A percentile compares a stretch with the other conserved stretches of the same genome.
phyloP scores from a whole-genome alignment of 35 echinoderm and acorn worm species.

The Acanthaster planci region DNA sequence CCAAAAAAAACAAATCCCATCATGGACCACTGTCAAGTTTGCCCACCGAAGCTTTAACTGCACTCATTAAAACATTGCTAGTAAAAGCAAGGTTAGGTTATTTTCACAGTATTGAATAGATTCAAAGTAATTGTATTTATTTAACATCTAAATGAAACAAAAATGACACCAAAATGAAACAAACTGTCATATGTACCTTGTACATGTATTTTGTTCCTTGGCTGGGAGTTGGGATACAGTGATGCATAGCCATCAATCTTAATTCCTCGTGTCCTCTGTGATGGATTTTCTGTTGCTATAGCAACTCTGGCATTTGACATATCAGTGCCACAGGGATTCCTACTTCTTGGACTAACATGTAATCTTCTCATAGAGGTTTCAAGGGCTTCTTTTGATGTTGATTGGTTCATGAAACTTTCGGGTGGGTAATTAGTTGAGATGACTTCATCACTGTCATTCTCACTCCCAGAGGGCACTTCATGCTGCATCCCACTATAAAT shows the following conservation, averaged over 20 bases:
- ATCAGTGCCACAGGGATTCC: neutral
- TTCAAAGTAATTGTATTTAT: too few relatives aligned
- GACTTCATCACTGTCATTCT: neutral
- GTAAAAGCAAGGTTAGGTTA: too few relatives aligned
- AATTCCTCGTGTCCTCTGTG: neutral
- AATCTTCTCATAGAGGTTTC: neutral
- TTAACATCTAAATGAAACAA: too few relatives aligned
- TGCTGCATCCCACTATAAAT: neutral
- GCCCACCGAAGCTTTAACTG: too few relatives aligned
- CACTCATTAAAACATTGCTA: too few relatives aligned
- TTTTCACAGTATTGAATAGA: too few relatives aligned
- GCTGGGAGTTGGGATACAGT: neutral
- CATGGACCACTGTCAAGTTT: too few relatives aligned
- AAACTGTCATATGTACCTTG: too few relatives aligned
- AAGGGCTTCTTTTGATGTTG: neutral
- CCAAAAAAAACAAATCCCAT: too few relatives aligned
- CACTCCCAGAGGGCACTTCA: neutral
- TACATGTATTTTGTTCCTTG: neutral
- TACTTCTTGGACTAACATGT: neutral
- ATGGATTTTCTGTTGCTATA: neutral
- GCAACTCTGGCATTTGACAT: neutral
- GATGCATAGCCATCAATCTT: conserved; percentile 26
- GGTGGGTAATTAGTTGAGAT: conserved; percentile 39
- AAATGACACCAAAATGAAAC: too few relatives aligned
- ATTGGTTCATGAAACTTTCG: neutral